A percentile compares a stretch with the other conserved stretches of the same genome.
phyloP scores from a whole-genome alignment of 1,140 invertebrate species.

The Oryzaephilus surinamensis region DNA sequence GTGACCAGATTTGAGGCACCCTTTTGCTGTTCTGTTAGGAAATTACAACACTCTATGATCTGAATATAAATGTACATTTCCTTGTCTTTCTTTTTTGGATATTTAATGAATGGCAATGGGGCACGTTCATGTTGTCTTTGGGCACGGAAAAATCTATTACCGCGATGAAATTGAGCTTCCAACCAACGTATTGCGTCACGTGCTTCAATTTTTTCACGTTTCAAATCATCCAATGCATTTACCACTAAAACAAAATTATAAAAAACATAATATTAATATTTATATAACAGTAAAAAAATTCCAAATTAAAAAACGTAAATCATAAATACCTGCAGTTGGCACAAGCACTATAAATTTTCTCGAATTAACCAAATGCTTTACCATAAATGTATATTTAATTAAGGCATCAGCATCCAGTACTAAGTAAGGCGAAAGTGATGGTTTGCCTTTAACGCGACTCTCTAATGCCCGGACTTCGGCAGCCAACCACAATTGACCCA shows the following conservation, averaged over 20 bases:
- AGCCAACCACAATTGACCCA: constrained; percentile 45
- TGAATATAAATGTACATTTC: constrained; percentile 57
- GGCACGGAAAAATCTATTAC: constrained; percentile 69
- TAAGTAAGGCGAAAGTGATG: constrained; percentile 59
- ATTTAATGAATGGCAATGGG: constrained; percentile 63
- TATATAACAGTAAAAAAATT: background rate
- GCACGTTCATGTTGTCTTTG: constrained; percentile 69
- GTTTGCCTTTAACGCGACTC: constrained; percentile 33
- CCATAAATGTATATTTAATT: constrained; percentile 55
- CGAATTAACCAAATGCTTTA: constrained; percentile 66
- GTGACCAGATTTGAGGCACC: constrained; percentile 46
- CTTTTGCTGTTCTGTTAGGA: constrained; percentile 50
- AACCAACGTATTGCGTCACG: constrained; percentile 86
- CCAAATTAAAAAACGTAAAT: background rate
- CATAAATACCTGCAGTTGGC: constrained; percentile 55
- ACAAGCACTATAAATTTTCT: constrained; percentile 72
- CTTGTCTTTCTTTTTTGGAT: constrained; percentile 57
- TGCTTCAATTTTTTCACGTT: constrained; percentile 64
- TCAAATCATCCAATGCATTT: constrained; percentile 73
- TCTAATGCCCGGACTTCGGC: constrained; percentile 49
- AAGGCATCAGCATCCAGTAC: constrained; percentile 63
- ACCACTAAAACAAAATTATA: constrained; percentile 54
- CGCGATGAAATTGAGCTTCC: constrained; percentile 71
- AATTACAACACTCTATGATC: constrained; percentile 60
- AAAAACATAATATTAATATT: background rate